Conservation (phyloP, 1,140 invertebrate species). For the Heterodera carotae region DNA sequence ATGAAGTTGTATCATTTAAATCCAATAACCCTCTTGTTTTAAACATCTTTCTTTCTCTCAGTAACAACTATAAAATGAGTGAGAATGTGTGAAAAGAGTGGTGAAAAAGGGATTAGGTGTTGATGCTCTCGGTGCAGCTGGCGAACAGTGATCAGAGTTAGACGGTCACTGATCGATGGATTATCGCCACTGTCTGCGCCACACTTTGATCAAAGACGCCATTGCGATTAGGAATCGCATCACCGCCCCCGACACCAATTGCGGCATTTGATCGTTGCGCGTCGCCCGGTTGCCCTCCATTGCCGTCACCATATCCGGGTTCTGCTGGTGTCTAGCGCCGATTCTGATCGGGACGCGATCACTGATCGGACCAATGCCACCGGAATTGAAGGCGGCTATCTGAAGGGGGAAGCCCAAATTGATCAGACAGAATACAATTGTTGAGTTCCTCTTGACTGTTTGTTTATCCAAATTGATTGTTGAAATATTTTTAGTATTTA, state of each 20-base stretch:
- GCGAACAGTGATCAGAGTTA: background rate
- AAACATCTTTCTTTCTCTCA: background rate
- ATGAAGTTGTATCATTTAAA: too few species aligned
- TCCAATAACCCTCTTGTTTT: too few species aligned
- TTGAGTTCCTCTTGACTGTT: too few species aligned
- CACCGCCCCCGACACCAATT: background rate
- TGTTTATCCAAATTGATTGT: too few species aligned
- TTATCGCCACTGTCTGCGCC: background rate
- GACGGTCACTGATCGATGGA: background rate
- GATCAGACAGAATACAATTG: background rate
- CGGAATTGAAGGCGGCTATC: conserved; percentile 39
- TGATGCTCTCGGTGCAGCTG: background rate
- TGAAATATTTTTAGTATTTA: too few species aligned
- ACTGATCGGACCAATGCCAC: conserved; percentile 35
- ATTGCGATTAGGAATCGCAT: background rate
- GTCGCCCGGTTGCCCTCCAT: conserved; percentile 2
- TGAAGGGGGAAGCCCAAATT: background rate
- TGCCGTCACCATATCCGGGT: background rate
- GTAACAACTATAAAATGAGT: background rate
- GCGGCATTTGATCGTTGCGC: background rate
- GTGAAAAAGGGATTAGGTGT: background rate
- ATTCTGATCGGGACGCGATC: conserved; percentile 35
- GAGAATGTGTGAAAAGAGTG: background rate
- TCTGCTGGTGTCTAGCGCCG: conserved; percentile 30
- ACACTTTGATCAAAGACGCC: background rate